A percentile compares a stretch with the other conserved stretches of the same genome.
Evolutionary conservation across 1,140 invertebrate genomes (phyloP).

Genomic region (Euwallacea similis): DNA sequence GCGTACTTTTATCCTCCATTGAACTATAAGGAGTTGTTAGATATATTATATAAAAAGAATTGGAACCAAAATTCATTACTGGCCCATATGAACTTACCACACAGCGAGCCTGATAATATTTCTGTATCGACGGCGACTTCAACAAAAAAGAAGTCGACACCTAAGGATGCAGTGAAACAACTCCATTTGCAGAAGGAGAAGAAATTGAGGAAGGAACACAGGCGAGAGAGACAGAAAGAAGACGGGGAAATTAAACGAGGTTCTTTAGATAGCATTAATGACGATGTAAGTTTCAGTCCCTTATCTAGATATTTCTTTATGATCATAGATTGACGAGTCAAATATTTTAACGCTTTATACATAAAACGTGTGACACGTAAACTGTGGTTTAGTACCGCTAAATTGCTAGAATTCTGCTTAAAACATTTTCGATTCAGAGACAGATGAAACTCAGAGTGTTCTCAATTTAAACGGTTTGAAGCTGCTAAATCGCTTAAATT

Average conservation of each 20-base stretch:
- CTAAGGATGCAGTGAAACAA: constrained; percentile 20
- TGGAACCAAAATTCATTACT: constrained; percentile 28
- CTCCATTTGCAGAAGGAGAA: constrained; percentile 18
- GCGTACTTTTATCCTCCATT: constrained; percentile 63
- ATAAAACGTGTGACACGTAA: too few relatives aligned
- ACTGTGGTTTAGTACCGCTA: too few relatives aligned
- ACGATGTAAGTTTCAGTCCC: constrained; percentile 27
- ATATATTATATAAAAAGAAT: constrained; percentile 53
- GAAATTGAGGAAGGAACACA: constrained; percentile 6
- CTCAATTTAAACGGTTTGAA: too few relatives aligned
- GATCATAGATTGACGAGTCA: too few relatives aligned
- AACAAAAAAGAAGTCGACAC: constrained; percentile 14
- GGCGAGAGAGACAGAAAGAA: constrained; percentile 11
- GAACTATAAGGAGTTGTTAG: constrained; percentile 63
- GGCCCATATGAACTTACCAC: neutral
- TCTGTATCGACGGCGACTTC: neutral
- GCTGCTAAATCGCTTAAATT: too few relatives aligned
- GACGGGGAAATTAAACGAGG: constrained; percentile 10
- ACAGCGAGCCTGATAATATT: neutral
- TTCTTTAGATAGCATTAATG: constrained; percentile 35
- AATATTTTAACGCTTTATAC: too few relatives aligned
- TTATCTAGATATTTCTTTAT: too few relatives aligned
- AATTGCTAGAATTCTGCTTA: too few relatives aligned
- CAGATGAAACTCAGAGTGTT: too few relatives aligned
- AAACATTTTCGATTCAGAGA: too few relatives aligned